Conservation (phyloP, 2,888 invertebrate species). For the Lymantria dispar region DNA sequence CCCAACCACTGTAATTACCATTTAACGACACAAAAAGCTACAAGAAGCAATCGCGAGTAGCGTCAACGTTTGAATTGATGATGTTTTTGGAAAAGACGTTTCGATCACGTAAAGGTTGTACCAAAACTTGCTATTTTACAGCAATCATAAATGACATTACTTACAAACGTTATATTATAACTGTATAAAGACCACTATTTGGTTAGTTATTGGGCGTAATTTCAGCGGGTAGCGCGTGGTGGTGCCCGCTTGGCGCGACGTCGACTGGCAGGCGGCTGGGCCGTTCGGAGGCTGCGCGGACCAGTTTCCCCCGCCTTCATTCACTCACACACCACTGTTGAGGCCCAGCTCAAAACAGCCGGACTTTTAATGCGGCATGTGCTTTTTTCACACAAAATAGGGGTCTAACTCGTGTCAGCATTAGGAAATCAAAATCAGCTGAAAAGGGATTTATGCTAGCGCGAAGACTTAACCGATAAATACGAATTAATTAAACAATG, state of each 20-base stretch:
- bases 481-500: too few species aligned
- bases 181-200: conserved; percentile 61
- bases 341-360: conserved; percentile 71
- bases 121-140: conserved; percentile 11
- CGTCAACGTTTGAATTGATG: conserved; percentile 26
- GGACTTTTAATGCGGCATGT: conserved; percentile 75
- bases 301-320: conserved; percentile 72
- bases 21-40: conserved; percentile 49
- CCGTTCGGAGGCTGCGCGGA: conserved; percentile 76
- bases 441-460: conserved; percentile 45
- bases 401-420: conserved; percentile 47
- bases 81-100: conserved; percentile 56
- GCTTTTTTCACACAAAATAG: conserved; percentile 65
- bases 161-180: conserved; percentile 60
- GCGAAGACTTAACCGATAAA: too few species aligned
- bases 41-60: conserved; percentile 36
- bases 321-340: conserved; percentile 61
- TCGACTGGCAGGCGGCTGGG: conserved; percentile 64
- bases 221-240: conserved; percentile 55
- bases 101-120: conserved; percentile 13
- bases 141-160: conserved; percentile 37
- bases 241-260: conserved; percentile 65
- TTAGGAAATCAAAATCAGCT: conserved; percentile 51
- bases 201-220: conserved; percentile 49
- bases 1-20: conserved; percentile 47